A percentile compares a stretch with the other conserved stretches of the same genome.
These are phyloP conservation scores for Anolis carolinensis DNA, from an alignment of 2,113 vertebrate genomes.

Conservation along the genomic window DNA sequence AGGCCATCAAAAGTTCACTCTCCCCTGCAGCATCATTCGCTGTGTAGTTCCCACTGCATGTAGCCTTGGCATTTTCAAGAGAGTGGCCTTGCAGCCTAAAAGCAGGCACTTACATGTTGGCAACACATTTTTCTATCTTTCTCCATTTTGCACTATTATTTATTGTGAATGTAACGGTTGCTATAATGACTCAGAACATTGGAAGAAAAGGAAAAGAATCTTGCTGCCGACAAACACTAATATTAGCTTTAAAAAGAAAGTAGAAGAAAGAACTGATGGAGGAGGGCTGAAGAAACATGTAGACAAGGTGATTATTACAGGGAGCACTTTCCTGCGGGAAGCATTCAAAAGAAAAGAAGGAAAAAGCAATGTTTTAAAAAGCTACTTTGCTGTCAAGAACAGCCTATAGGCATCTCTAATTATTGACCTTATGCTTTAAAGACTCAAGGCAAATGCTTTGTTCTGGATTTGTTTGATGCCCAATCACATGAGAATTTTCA, in stretches of 20 bases:
- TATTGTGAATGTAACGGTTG: constrained; percentile 68
- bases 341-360: constrained; percentile 58
- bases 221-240: constrained; percentile 70
- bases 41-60: no score
- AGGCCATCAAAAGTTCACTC: no score
- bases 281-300: constrained; percentile 58
- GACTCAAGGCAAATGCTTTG: constrained; percentile 46
- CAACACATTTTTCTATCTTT: constrained; percentile 55
- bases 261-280: constrained; percentile 67
- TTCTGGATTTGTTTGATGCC: constrained; percentile 50
- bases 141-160: constrained; percentile 65
- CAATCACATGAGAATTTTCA: constrained; percentile 55
- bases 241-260: constrained; percentile 62
- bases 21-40: no score
- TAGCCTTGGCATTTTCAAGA: constrained; percentile 72
- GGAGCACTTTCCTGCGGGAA: constrained; percentile 54
- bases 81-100: constrained; percentile 70
- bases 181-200: constrained; percentile 75
- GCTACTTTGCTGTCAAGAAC: constrained; percentile 54
- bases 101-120: constrained; percentile 65
- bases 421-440: constrained; percentile 53
- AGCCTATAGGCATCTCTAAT: constrained; percentile 49
- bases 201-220: constrained; percentile 22
- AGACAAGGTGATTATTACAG: constrained; percentile 66
- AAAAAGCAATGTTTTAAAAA: constrained; percentile 57